Base-by-base conservation (phyloP, 2,888 invertebrate genomes). In the Geotrupes spiniger region DNA sequence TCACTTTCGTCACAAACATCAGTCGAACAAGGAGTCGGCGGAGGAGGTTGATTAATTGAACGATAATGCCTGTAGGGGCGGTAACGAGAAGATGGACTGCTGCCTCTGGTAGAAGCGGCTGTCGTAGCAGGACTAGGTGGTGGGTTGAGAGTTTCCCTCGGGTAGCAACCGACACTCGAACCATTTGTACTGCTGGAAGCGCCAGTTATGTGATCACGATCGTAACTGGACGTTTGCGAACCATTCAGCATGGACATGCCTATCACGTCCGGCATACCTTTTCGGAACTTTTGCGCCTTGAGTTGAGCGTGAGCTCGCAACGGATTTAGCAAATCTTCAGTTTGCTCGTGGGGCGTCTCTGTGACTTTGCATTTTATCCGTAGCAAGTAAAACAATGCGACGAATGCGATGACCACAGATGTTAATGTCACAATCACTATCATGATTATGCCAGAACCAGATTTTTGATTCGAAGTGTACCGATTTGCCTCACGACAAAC, bases 21-120 rank as follows among this genome's bases (percentile, higher is more conserved):
- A 26, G 95, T 94, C 57, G 92, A 92, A 67, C 93, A 95, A 0
- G 95, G 95, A 14, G 95, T 95, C 8, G 94, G 94, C 16, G 94
- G 95, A 4, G 94, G 94, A 0, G 92, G 90, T 70, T 89, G 88
- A 74, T 85, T 86, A 53, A 87, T 87, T 56, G 83, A 78, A 58
- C 82, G 75, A 45, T 61, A 63, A 52, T 89, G 86, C 16, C 88
- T 78, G 71, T 88, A 88, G 1, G 90, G 84, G 49, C 85, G 80
- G 44, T 88, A 84, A 10, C 83, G 75, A 4, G 78, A 75, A 1
- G 75, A 78, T 59, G 77, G 81, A 64, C 80, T 83, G 52, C 77
- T 78, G 25, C 69, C 71, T 46, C 74, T 57, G 3, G 78, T 79
- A 1, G 79, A 79, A 39, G 78, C 77, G 0, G 82, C 84, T 0